A percentile compares a stretch with the other conserved stretches of the same genome.
phyloP scores from a whole-genome alignment of 2,888 invertebrate genomes.

The Anorthoa munda region DNA sequence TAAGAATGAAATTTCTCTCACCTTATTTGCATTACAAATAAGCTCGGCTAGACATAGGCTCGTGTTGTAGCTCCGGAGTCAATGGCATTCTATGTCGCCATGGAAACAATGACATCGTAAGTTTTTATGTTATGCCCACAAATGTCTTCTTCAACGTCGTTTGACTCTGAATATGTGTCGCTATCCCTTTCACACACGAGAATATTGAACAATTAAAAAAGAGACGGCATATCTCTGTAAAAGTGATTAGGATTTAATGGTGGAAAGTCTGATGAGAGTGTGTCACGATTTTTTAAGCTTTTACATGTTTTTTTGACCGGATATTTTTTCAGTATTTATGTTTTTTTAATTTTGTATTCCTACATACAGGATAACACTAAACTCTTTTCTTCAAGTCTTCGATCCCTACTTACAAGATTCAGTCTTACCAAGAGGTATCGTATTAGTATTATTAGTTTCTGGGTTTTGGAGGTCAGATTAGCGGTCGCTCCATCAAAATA shows the following conservation, averaged over 20 bases:
- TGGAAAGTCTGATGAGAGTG: conserved; percentile 32
- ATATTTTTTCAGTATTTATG: too few species aligned
- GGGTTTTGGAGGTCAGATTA: too few species aligned
- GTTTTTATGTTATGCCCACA: conserved; percentile 60
- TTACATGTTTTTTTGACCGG: too few species aligned
- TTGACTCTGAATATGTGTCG: conserved; percentile 43
- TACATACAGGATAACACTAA: too few species aligned
- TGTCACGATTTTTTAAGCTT: conserved; percentile 25
- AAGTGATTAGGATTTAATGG: conserved; percentile 50
- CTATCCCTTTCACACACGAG: conserved; percentile 35
- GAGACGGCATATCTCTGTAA: conserved; percentile 53
- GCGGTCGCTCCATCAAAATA: too few species aligned
- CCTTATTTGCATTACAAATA: conserved; percentile 44
- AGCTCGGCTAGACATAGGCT: conserved; percentile 21
- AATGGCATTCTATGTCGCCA: conserved; percentile 51
- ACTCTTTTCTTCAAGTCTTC: too few species aligned
- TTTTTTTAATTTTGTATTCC: too few species aligned
- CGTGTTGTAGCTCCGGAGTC: conserved; percentile 35
- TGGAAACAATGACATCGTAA: conserved; percentile 63
- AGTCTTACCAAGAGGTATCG: too few species aligned
- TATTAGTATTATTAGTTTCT: too few species aligned
- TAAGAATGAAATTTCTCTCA: not conserved
- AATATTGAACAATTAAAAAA: conserved; percentile 52
- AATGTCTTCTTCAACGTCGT: conserved; percentile 60
- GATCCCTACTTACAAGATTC: too few species aligned